phyloP scores from a whole-genome alignment of 2,797 vertebrate genomes.

The Graptemys geographica region DNA sequence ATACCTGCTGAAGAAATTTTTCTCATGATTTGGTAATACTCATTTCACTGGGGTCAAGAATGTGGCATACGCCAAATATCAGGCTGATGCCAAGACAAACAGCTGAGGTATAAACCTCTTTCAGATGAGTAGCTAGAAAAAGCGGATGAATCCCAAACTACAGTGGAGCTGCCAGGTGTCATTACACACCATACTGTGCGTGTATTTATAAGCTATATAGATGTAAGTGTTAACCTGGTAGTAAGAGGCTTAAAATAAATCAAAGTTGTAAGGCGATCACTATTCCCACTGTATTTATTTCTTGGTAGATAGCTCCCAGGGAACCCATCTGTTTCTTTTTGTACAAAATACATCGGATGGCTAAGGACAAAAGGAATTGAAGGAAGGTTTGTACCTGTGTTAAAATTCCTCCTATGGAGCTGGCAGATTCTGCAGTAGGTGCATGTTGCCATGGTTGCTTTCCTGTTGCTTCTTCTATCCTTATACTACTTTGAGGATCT shows the following conservation, averaged over 20 bases:
- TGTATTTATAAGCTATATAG: neutral
- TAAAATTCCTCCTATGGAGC: neutral
- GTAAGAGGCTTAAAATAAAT: constrained; percentile 45
- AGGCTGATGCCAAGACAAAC: constrained; percentile 1
- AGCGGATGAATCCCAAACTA: neutral
- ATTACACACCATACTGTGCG: accelerated
- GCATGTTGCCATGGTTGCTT: neutral
- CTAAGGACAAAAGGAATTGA: neutral
- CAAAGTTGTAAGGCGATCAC: neutral
- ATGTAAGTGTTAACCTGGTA: neutral
- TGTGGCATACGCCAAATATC: neutral
- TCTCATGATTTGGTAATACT: neutral
- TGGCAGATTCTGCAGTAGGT: neutral
- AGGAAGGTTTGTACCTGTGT: neutral
- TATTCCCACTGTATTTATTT: constrained; percentile 42
- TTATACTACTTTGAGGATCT: neutral
- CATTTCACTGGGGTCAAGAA: accelerated
- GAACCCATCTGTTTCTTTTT: neutral
- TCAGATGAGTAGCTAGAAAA: neutral
- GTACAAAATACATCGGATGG: neutral
- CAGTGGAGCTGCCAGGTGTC: neutral
- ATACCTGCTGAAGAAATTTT: constrained; percentile 34
- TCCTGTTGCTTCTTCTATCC: neutral
- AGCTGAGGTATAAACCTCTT: neutral
- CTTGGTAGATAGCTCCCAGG: neutral